These are phyloP conservation scores for Mus pahari DNA, from an alignment of 2,113 vertebrate species.

Conservation along the genomic window DNA sequence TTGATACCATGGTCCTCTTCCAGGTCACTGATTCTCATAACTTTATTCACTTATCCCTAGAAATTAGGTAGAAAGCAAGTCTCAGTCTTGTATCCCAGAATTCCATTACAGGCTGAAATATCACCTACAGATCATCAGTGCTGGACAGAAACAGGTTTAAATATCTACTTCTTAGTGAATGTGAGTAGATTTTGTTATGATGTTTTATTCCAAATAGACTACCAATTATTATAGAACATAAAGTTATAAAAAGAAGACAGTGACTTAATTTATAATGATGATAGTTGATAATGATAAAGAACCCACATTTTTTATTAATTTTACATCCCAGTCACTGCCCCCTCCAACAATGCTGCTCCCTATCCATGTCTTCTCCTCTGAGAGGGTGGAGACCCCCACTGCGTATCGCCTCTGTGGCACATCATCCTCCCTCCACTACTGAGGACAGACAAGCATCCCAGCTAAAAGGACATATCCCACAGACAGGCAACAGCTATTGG, in stretches of 20 bases:
- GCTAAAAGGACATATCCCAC: too few species aligned
- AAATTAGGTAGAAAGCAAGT: neutral
- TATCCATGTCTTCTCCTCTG: too few species aligned
- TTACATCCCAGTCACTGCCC: too few species aligned
- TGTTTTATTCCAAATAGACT: neutral
- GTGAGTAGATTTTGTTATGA: constrained; percentile 14
- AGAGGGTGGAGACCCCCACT: too few species aligned
- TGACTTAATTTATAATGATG: constrained; percentile 40
- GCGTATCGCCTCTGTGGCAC: too few species aligned
- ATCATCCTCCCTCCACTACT: too few species aligned
- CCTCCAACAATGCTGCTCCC: too few species aligned
- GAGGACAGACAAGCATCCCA: too few species aligned
- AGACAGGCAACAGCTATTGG: too few species aligned
- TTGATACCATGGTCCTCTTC: neutral
- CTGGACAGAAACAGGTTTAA: constrained; percentile 18
- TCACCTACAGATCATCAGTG: constrained; percentile 40
- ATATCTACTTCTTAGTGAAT: constrained; percentile 16
- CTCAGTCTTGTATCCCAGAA: neutral
- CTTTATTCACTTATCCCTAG: neutral
- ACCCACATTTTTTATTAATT: neutral
- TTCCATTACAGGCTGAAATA: neutral
- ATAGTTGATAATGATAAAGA: constrained; percentile 25
- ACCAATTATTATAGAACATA: neutral
- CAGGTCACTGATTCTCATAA: neutral
- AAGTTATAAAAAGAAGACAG: constrained; percentile 41